phyloP scores from a whole-genome alignment of 2,888 invertebrate species.

The Cheilosia scutellata region DNA sequence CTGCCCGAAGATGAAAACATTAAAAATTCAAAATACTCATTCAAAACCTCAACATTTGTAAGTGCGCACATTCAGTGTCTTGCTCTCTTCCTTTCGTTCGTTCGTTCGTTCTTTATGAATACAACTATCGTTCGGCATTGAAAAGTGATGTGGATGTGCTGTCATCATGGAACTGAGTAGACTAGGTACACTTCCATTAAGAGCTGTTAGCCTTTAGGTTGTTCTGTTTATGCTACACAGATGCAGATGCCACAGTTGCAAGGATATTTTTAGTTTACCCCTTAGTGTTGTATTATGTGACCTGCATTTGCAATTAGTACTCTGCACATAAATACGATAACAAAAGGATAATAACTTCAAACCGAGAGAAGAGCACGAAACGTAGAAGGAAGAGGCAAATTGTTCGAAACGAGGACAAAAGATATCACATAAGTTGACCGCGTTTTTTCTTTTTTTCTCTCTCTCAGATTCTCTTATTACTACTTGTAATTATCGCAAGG shows the following conservation, averaged over 20 bases:
- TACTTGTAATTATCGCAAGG: conserved; percentile 32
- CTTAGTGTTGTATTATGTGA: conserved; percentile 46
- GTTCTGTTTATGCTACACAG: conserved; percentile 35
- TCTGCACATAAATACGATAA: conserved; percentile 49
- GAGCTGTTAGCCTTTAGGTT: conserved; percentile 64
- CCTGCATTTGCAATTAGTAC: conserved; percentile 68
- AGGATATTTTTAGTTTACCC: conserved; percentile 64
- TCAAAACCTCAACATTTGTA: conserved; percentile 50
- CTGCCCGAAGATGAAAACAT: conserved; percentile 27
- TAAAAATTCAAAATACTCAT: conserved; percentile 51
- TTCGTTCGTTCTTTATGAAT: conserved; percentile 1
- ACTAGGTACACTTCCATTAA: conserved; percentile 64
- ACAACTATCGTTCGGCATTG: conserved; percentile 37
- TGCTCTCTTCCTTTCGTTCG: no score
- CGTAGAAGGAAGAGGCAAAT: conserved; percentile 18
- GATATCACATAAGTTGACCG: conserved; percentile 53
- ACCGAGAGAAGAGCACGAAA: conserved; percentile 34
- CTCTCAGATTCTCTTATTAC: conserved; percentile 3
- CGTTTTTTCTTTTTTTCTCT: conserved; percentile 17
- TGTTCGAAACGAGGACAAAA: conserved; percentile 29
- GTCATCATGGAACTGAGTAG: conserved; percentile 42
- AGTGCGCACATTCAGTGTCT: conserved; percentile 28
- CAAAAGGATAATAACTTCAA: conserved; percentile 67
- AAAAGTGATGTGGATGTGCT: conserved; percentile 33
- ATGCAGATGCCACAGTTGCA: conserved; percentile 50